phyloP scores from a whole-genome alignment of 2,888 invertebrate genomes.

The Spialia ferax region DNA sequence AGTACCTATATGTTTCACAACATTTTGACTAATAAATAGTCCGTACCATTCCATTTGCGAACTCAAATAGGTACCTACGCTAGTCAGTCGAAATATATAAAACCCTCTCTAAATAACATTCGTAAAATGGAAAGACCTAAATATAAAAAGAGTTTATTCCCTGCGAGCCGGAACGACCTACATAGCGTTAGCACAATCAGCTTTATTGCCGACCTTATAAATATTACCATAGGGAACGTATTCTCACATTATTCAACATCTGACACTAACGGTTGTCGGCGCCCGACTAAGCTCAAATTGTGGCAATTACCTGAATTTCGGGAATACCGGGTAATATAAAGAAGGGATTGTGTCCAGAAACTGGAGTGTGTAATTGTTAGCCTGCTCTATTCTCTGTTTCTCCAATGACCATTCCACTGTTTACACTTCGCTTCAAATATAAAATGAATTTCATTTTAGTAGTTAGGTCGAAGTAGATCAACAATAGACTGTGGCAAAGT shows the following conservation, averaged over 20 bases:
- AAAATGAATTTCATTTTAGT: not conserved
- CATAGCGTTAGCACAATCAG: slow-evolving; percentile 25
- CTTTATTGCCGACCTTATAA: slow-evolving; percentile 41
- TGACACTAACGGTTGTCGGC: slow-evolving; percentile 44
- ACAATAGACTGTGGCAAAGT: too few species aligned
- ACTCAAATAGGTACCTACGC: not conserved
- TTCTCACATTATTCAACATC: slow-evolving; percentile 41
- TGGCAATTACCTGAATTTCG: slow-evolving; percentile 44
- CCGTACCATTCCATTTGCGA: not conserved
- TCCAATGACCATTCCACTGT: not conserved
- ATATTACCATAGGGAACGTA: slow-evolving; percentile 44
- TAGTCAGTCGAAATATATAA: not conserved
- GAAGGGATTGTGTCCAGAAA: slow-evolving; percentile 33
- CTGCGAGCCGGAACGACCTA: slow-evolving; percentile 31
- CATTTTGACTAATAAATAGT: not conserved
- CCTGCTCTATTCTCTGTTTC: not conserved
- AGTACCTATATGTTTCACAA: too few species aligned
- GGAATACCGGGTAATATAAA: slow-evolving; percentile 30
- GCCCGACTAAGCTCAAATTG: slow-evolving; percentile 44
- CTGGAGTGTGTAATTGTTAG: slow-evolving; percentile 14
- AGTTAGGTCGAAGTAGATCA: too few species aligned
- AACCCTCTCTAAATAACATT: slow-evolving; percentile 5
- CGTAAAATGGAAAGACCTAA: slow-evolving; percentile 11
- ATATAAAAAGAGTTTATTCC: slow-evolving; percentile 8
- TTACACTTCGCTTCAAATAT: not conserved